Evolutionary conservation across 2,888 invertebrate species (phyloP).

Genomic region (Euproctis similis): DNA sequence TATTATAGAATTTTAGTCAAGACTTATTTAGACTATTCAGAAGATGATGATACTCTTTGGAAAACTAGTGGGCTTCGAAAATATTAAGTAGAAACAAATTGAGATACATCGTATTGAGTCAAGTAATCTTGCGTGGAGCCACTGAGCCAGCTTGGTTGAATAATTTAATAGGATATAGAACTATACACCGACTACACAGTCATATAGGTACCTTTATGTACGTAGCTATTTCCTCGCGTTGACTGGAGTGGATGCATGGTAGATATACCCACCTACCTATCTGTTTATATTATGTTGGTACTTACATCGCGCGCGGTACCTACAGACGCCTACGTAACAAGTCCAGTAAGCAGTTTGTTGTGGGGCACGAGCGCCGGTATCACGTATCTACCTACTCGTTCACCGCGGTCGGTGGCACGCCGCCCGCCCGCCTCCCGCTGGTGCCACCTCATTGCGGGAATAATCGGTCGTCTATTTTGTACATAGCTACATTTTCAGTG

Average conservation of each 20-base stretch:
- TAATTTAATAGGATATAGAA: too few species aligned
- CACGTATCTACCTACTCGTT: conserved; percentile 65
- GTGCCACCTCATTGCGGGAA: conserved; percentile 66
- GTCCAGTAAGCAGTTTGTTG: conserved; percentile 75
- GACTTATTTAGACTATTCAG: too few species aligned
- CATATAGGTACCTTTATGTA: too few species aligned
- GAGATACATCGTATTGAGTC: too few species aligned
- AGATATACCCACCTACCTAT: conserved; percentile 31
- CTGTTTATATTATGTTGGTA: conserved; percentile 56
- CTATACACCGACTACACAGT: too few species aligned
- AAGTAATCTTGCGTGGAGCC: too few species aligned
- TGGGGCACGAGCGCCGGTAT: conserved; percentile 72
- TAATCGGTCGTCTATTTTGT: conserved; percentile 58
- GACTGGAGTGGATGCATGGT: conserved; percentile 30
- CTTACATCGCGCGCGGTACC: conserved; percentile 48
- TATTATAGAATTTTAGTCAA: too few species aligned
- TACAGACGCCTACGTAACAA: conserved; percentile 70
- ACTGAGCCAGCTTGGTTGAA: too few species aligned
- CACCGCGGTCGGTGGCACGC: conserved; percentile 58
- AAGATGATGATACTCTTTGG: too few species aligned
- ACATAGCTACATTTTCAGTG: conserved; percentile 19
- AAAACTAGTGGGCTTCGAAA: too few species aligned
- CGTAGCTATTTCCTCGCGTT: conserved; percentile 18
- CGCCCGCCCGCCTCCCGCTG: conserved; percentile 54
- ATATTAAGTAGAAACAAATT: too few species aligned